These are phyloP conservation scores for Fragum whitleyi DNA, from an alignment of 2,888 invertebrate species.

Conservation along the genomic window DNA sequence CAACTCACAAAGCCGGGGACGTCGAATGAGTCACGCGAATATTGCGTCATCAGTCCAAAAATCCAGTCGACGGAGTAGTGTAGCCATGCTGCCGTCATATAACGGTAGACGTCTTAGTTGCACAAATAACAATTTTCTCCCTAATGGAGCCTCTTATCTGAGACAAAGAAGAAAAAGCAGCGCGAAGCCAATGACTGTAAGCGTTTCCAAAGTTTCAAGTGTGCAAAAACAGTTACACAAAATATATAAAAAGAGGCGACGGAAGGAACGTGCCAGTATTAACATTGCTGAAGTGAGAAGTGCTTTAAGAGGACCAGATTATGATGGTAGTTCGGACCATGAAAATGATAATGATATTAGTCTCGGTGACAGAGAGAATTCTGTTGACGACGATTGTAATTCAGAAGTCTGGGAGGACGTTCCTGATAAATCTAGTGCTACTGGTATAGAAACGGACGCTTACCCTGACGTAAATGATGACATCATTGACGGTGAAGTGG, in stretches of 20 bases:
- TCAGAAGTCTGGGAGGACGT: slow-evolving; percentile 18
- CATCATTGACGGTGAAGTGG: neutral
- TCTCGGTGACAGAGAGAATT: neutral
- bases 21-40: slow-evolving; percentile 17
- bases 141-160: neutral
- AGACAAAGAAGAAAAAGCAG: slow-evolving; percentile 16
- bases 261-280: slow-evolving; percentile 9
- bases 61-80: slow-evolving; percentile 20
- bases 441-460: neutral
- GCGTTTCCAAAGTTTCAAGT: slow-evolving; percentile 11
- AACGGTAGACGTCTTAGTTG: slow-evolving; percentile 26
- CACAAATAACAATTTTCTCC: slow-evolving; percentile 10
- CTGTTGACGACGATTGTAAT: neutral
- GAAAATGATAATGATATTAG: neutral
- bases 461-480: neutral
- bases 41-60: neutral
- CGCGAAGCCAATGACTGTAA: slow-evolving; percentile 10
- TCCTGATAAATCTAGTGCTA: neutral
- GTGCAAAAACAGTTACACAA: slow-evolving; percentile 17
- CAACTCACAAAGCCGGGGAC: slow-evolving; percentile 9
- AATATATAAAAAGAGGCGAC: slow-evolving; percentile 12
- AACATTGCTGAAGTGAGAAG: slow-evolving; percentile 17
- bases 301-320: slow-evolving; percentile 8
- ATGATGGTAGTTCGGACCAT: neutral
- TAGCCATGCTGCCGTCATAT: neutral